Percentiles rank a stretch among this genome's conserved stretches.
Conservation (phyloP, 2,113 vertebrate species). For the Rafetus swinhoei region DNA sequence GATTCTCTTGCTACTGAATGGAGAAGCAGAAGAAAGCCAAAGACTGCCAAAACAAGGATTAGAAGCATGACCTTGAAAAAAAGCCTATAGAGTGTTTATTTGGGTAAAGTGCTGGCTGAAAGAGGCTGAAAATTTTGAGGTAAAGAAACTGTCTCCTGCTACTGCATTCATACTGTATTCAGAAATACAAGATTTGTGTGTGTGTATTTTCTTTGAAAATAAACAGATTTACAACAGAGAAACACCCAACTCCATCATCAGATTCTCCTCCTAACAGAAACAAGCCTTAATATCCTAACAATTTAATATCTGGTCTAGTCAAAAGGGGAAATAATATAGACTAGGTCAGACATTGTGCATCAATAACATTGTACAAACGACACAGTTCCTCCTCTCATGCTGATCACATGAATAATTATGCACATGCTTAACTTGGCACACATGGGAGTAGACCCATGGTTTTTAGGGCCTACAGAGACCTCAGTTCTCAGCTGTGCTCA, state of each 20-base stretch:
- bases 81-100: background rate
- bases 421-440: background rate
- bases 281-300: background rate
- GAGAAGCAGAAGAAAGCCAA: background rate
- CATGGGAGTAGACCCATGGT: background rate
- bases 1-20: constrained; percentile 10
- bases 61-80: background rate
- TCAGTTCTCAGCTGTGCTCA: background rate
- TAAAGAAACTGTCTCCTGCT: background rate
- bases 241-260: background rate
- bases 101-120: background rate
- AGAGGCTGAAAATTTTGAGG: background rate
- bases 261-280: background rate
- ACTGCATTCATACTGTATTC: background rate
- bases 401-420: background rate
- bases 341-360: background rate
- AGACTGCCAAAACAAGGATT: background rate
- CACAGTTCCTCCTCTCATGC: background rate
- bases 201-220: background rate
- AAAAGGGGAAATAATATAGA: accelerated
- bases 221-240: background rate
- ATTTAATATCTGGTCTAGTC: background rate
- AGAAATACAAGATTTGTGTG: background rate
- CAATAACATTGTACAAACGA: background rate
- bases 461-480: background rate